Conservation (phyloP, 2,888 invertebrate species). For the Conchocele bisecta region DNA sequence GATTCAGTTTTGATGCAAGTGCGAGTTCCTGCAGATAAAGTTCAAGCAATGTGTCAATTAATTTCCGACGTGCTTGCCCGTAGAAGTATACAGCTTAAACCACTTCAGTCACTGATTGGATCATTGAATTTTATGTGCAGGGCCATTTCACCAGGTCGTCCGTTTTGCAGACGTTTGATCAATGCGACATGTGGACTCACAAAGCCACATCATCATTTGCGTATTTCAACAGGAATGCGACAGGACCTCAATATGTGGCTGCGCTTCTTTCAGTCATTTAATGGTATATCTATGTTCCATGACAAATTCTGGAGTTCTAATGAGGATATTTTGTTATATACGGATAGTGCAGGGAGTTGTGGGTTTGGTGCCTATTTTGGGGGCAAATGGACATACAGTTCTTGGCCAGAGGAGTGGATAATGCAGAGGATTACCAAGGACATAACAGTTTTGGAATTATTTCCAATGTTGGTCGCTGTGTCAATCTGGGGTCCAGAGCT, state of each 20-base stretch:
- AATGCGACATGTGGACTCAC: slow-evolving; percentile 4
- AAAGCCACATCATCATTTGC: neutral
- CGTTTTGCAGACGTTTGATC: slow-evolving; percentile 13
- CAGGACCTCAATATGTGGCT: neutral
- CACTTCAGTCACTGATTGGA: slow-evolving; percentile 17
- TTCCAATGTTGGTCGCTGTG: too few species aligned
- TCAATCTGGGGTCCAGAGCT: too few species aligned
- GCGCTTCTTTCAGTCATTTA: neutral
- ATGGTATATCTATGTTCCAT: neutral
- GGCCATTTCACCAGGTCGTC: slow-evolving; percentile 6
- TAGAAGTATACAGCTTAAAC: slow-evolving; percentile 1
- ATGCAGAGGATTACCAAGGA: too few species aligned
- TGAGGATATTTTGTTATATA: too few species aligned
- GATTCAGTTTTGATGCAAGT: slow-evolving; percentile 15
- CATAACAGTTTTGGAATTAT: too few species aligned
- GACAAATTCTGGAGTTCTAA: neutral
- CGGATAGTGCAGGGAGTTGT: too few species aligned
- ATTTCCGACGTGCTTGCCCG: slow-evolving; percentile 1
- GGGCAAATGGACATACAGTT: slow-evolving; percentile 5
- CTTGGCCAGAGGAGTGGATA: too few species aligned
- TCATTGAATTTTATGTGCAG: slow-evolving; percentile 9
- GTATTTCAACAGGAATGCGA: neutral
- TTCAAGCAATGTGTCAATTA: slow-evolving; percentile 4
- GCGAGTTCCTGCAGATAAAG: slow-evolving; percentile 17
- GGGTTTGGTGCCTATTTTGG: neutral